Evolutionary conservation across 2,888 invertebrate species (phyloP).

Genomic region (Glaucopsyche alexis): DNA sequence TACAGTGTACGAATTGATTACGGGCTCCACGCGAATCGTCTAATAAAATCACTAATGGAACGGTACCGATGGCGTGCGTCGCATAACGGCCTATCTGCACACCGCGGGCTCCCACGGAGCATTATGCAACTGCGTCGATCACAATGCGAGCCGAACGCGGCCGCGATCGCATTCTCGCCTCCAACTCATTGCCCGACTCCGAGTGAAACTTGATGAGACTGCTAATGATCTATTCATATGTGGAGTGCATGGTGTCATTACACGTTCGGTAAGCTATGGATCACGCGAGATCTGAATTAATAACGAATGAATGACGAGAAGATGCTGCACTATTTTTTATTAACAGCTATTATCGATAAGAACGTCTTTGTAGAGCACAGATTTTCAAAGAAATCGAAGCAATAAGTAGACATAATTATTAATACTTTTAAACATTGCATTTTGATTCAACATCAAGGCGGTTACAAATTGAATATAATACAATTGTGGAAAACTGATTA

Average conservation of each 20-base stretch:
- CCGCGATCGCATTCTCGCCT: constrained; percentile 52
- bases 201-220: constrained; percentile 53
- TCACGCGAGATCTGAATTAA: constrained; percentile 32
- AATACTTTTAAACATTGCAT: neutral
- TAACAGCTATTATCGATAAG: neutral
- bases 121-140: constrained; percentile 70
- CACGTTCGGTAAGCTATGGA: constrained; percentile 37
- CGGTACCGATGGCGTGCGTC: constrained; percentile 76
- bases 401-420: neutral
- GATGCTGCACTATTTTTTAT: constrained; percentile 10
- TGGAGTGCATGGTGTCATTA: constrained; percentile 34
- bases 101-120: constrained; percentile 69
- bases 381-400: neutral
- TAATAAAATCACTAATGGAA: constrained; percentile 78
- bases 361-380: neutral
- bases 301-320: constrained; percentile 7
- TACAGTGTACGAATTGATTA: constrained; percentile 71
- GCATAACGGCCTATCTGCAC: constrained; percentile 65
- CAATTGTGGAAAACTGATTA: constrained; percentile 12
- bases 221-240: constrained; percentile 43
- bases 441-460: neutral
- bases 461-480: constrained; percentile 10
- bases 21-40: constrained; percentile 73
- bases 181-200: constrained; percentile 57
- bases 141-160: constrained; percentile 63